These are phyloP conservation scores for Acrobasis repandana DNA, from an alignment of 2,888 invertebrate genomes.

Conservation along the genomic window DNA sequence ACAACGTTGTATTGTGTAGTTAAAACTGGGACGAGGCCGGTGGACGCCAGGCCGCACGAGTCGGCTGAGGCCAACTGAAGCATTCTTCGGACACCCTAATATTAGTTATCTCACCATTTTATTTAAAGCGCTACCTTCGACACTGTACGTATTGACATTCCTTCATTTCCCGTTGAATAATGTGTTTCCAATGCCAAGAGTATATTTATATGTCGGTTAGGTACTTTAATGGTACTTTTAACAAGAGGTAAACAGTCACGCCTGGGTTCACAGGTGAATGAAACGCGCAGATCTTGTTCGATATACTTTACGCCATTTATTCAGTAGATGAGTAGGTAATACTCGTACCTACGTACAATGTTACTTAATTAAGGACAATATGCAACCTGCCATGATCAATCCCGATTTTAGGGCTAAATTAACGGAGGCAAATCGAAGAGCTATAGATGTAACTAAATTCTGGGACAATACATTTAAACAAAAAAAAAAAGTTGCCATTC, in stretches of 20 bases:
- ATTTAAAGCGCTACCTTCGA: slow-evolving; percentile 16
- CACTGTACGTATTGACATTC: slow-evolving; percentile 13
- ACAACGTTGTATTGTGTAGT: slow-evolving; percentile 29
- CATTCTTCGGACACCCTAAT: slow-evolving; percentile 26
- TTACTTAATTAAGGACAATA: neutral
- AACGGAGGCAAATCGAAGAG: too few species aligned
- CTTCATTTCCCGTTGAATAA: slow-evolving; percentile 6
- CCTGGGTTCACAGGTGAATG: slow-evolving; percentile 9
- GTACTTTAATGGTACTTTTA: neutral
- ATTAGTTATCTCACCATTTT: slow-evolving; percentile 14
- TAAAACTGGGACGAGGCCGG: slow-evolving; percentile 33
- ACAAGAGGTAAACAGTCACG: slow-evolving; percentile 1
- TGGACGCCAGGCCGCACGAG: slow-evolving; percentile 28
- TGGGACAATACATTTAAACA: too few species aligned
- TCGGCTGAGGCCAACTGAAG: slow-evolving; percentile 29
- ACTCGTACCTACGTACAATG: neutral
- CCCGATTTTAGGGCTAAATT: neutral
- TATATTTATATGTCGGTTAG: neutral
- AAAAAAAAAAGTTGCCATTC: too few species aligned
- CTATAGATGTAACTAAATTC: too few species aligned
- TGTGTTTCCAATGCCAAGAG: slow-evolving; percentile 5
- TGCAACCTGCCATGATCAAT: neutral
- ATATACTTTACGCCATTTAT: neutral
- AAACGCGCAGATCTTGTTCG: slow-evolving; percentile 1
- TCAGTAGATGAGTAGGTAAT: neutral